Evolutionary conservation across 2,888 invertebrate species (phyloP).

Genomic region (Orgyia antiqua): DNA sequence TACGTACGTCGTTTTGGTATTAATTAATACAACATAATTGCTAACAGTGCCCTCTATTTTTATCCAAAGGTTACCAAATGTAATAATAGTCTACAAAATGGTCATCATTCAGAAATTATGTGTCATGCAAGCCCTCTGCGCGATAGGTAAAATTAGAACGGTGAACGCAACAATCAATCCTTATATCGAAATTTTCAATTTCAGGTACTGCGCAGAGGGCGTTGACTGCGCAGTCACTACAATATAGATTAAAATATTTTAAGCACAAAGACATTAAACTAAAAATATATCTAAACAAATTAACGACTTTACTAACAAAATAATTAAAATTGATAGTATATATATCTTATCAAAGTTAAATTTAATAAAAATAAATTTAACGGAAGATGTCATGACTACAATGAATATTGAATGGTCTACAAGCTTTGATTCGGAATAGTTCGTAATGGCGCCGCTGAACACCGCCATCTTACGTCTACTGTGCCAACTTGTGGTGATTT

Average conservation of each 20-base stretch:
- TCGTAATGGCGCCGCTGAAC: constrained; percentile 38
- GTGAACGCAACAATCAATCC: constrained; percentile 60
- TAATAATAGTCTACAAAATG: constrained; percentile 35
- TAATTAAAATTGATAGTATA: neutral
- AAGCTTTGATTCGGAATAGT: constrained; percentile 13
- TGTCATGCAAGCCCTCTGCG: constrained; percentile 27
- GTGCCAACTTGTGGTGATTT: constrained; percentile 60
- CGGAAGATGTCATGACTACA: constrained; percentile 23
- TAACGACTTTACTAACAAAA: neutral
- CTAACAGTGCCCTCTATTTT: constrained; percentile 55
- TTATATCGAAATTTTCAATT: no score
- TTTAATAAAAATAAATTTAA: neutral
- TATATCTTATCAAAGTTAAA: neutral
- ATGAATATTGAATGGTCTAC: constrained; percentile 13
- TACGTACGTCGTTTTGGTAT: no score
- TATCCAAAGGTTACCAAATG: constrained; percentile 31
- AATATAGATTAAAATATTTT: neutral
- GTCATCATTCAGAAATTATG: constrained; percentile 32
- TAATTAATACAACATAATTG: constrained; percentile 1
- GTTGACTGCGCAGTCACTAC: constrained; percentile 32
- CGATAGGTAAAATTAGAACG: constrained; percentile 45
- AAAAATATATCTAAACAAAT: neutral
- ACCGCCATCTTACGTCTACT: constrained; percentile 71
- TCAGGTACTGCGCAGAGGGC: constrained; percentile 49
- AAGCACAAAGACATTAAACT: neutral